Percentiles rank a stretch among this genome's conserved stretches.
Evolutionary conservation across 2,113 vertebrate species (phyloP).

Genomic region (Calyptomena viridis): DNA sequence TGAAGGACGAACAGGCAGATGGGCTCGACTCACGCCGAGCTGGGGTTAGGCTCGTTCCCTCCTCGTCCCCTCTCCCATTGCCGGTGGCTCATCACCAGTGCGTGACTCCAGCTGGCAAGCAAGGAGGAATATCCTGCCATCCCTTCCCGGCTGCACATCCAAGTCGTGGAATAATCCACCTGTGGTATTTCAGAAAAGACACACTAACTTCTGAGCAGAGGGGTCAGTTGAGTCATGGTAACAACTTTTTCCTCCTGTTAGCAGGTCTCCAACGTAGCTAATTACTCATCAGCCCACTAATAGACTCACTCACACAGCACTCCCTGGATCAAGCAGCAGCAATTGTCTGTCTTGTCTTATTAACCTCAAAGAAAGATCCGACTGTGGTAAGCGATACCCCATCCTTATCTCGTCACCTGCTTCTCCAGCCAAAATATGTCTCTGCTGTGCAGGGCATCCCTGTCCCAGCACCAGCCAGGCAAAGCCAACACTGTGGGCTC

Average conservation of each 20-base stretch:
- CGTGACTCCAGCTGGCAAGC: slow-evolving; percentile 38
- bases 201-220: neutral
- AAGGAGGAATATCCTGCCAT: neutral
- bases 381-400: neutral
- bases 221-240: slow-evolving; percentile 62
- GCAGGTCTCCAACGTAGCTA: slow-evolving; percentile 47
- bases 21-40: neutral
- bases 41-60: neutral
- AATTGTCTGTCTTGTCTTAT: slow-evolving; percentile 52
- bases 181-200: slow-evolving; percentile 36
- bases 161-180: slow-evolving; percentile 47
- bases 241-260: slow-evolving; percentile 34
- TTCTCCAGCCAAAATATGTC: neutral
- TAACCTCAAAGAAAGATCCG: slow-evolving; percentile 24
- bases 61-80: neutral
- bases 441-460: neutral
- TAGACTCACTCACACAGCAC: slow-evolving; percentile 21
- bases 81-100: neutral
- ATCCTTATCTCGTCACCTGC: neutral
- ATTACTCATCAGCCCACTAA: slow-evolving; percentile 59
- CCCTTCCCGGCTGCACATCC: neutral
- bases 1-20: neutral
- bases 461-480: neutral
- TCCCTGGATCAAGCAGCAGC: slow-evolving; percentile 5
- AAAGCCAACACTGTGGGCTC: rapidly evolving